These are phyloP conservation scores for Drosophila sp. DNA, from an alignment of 1,140 invertebrate species.

Conservation along the genomic window DNA sequence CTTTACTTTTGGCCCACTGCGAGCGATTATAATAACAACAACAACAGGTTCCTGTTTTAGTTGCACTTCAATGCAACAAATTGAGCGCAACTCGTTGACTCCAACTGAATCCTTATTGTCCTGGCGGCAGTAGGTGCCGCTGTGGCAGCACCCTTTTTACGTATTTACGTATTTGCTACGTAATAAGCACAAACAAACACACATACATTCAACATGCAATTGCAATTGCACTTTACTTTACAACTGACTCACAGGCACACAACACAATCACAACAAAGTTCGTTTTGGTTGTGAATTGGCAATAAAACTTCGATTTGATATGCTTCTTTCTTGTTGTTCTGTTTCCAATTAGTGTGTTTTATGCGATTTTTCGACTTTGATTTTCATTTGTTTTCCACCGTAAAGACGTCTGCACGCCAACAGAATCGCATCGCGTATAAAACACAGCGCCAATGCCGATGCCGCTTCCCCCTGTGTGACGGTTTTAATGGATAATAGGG, in stretches of 20 bases:
- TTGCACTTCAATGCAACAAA: constrained; percentile 42
- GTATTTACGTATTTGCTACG: constrained; percentile 28
- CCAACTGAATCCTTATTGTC: constrained; percentile 28
- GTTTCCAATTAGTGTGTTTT: constrained; percentile 32
- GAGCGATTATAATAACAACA: constrained; percentile 51
- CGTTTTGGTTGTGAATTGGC: constrained; percentile 12
- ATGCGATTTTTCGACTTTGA: constrained; percentile 38
- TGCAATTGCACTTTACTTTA: constrained; percentile 42
- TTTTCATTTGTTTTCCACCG: constrained; percentile 34
- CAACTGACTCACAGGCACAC: constrained; percentile 2
- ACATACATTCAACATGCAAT: constrained; percentile 17
- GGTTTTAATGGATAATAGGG: too few relatives aligned
- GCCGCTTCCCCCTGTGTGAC: constrained; percentile 35
- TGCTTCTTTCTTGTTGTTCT: constrained; percentile 28
- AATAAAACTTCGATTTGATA: constrained; percentile 42
- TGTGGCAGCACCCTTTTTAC: constrained; percentile 26
- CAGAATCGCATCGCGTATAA: constrained; percentile 53
- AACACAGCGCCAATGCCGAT: constrained; percentile 43
- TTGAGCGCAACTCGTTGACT: constrained; percentile 41
- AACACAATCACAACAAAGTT: constrained; percentile 6
- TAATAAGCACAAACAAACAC: constrained; percentile 41
- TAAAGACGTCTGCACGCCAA: constrained; percentile 55
- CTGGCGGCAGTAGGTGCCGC: constrained; percentile 16
- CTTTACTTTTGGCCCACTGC: constrained; percentile 45
- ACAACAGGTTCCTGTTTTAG: constrained; percentile 61